Evolutionary conservation across 2,888 invertebrate genomes (phyloP).

Genomic region (Drepanosiphum platanoidis): DNA sequence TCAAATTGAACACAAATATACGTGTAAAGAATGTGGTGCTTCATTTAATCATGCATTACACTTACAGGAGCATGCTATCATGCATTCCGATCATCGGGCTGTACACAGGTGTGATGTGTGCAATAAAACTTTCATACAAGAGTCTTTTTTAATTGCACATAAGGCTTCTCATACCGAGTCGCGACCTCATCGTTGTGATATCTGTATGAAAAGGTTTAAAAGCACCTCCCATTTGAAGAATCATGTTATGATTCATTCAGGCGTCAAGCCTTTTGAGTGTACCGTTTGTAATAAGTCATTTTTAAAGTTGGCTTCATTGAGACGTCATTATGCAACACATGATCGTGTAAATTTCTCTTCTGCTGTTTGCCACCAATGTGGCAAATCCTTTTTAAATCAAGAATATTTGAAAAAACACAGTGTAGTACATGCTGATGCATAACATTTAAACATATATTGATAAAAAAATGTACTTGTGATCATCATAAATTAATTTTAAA

Average conservation of each 20-base stretch:
- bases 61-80: slow-evolving; percentile 64
- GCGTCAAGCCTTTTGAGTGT: slow-evolving; percentile 64
- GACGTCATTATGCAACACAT: slow-evolving; percentile 64
- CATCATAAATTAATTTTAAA: not conserved
- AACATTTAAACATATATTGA: not conserved
- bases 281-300: slow-evolving; percentile 64
- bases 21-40: slow-evolving; percentile 62
- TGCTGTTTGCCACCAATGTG: slow-evolving; percentile 64
- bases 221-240: slow-evolving; percentile 64
- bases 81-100: slow-evolving; percentile 63
- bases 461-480: not conserved
- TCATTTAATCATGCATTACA: slow-evolving; percentile 63
- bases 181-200: slow-evolving; percentile 64
- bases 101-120: slow-evolving; percentile 64
- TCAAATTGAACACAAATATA: slow-evolving; percentile 49
- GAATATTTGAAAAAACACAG: slow-evolving; percentile 64
- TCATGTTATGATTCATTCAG: slow-evolving; percentile 64
- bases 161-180: slow-evolving; percentile 64
- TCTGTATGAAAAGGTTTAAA: slow-evolving; percentile 65
- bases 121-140: slow-evolving; percentile 65
- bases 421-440: slow-evolving; percentile 63
- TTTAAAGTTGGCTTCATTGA: slow-evolving; percentile 64
- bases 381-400: slow-evolving; percentile 64
- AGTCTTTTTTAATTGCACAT: slow-evolving; percentile 64
- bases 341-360: slow-evolving; percentile 63